phyloP scores from a whole-genome alignment of 2,113 vertebrate species.

The Cyanoderma ruficeps region DNA sequence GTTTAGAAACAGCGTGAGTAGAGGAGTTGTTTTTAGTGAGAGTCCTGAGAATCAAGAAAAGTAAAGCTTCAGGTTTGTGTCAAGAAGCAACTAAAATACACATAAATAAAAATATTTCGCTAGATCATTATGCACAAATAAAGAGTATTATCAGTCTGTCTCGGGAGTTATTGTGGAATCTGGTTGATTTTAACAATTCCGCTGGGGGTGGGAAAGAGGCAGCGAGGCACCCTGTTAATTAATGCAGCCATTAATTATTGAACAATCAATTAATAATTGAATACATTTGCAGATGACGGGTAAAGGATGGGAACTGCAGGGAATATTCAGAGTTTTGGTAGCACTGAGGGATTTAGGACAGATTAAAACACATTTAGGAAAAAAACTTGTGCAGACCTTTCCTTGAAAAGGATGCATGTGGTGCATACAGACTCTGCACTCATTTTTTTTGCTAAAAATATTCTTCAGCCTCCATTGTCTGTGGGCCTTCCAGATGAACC shows the following conservation, averaged over 20 bases:
- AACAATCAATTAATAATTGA: constrained; percentile 39
- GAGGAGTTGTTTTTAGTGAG: background rate
- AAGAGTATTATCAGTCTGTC: background rate
- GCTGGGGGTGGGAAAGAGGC: background rate
- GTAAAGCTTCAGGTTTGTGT: background rate
- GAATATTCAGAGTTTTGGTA: background rate
- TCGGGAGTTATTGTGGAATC: background rate
- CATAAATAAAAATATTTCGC: background rate
- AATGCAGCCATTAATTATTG: constrained; percentile 24
- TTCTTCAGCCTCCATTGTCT: background rate
- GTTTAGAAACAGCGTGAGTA: background rate
- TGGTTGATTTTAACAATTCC: background rate
- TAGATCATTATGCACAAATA: background rate
- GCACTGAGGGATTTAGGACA: background rate
- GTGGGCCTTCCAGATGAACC: background rate
- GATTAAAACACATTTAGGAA: background rate
- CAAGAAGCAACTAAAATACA: background rate
- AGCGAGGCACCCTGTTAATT: background rate
- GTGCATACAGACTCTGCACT: background rate
- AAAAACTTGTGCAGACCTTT: background rate
- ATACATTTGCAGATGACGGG: background rate
- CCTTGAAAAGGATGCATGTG: background rate
- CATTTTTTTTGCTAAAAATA: background rate
- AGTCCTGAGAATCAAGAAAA: background rate
- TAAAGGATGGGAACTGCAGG: background rate